A percentile compares a stretch with the other conserved stretches of the same genome.
Evolutionary conservation across 2,888 invertebrate genomes (phyloP).

Genomic region (Stegana nigrithorax): DNA sequence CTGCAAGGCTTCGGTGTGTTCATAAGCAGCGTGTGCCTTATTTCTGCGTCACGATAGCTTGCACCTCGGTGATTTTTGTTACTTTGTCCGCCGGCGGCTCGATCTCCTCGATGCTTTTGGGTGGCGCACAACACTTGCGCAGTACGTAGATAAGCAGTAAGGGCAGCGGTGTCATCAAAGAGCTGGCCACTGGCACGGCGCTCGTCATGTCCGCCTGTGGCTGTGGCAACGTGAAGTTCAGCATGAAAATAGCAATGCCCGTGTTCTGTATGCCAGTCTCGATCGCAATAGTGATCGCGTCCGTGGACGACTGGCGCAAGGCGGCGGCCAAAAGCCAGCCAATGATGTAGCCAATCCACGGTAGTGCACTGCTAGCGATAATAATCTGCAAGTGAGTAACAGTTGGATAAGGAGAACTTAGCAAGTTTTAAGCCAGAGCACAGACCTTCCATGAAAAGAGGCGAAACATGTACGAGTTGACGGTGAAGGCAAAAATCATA

Average conservation of each 20-base stretch:
- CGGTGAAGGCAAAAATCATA: conserved; percentile 82
- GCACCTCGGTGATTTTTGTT: conserved; percentile 28
- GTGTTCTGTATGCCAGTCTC: conserved; percentile 94
- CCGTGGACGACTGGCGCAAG: conserved; percentile 73
- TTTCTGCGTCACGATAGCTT: conserved; percentile 21
- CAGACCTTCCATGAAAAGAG: conserved; percentile 85
- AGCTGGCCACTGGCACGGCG: conserved; percentile 86
- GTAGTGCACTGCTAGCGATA: conserved; percentile 81
- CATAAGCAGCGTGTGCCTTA: too few relatives aligned
- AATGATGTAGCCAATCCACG: conserved; percentile 81
- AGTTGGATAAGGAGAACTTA: conserved; percentile 16
- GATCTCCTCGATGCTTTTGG: conserved; percentile 11
- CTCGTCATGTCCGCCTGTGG: conserved; percentile 89
- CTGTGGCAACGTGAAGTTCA: conserved; percentile 81
- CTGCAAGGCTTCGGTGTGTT: too few relatives aligned
- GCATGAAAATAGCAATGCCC: conserved; percentile 87
- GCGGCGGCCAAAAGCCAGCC: conserved; percentile 75
- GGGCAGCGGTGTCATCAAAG: conserved; percentile 91
- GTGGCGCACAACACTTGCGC: conserved; percentile 65
- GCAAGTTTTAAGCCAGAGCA: conserved; percentile 22
- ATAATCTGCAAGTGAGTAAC: conserved; percentile 75
- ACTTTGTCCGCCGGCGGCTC: conserved; percentile 24
- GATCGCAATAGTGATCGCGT: conserved; percentile 84
- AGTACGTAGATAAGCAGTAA: conserved; percentile 72
- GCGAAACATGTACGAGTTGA: conserved; percentile 87